Conservation (phyloP, 2,113 vertebrate genomes). For the Chinchilla lanigera region DNA sequence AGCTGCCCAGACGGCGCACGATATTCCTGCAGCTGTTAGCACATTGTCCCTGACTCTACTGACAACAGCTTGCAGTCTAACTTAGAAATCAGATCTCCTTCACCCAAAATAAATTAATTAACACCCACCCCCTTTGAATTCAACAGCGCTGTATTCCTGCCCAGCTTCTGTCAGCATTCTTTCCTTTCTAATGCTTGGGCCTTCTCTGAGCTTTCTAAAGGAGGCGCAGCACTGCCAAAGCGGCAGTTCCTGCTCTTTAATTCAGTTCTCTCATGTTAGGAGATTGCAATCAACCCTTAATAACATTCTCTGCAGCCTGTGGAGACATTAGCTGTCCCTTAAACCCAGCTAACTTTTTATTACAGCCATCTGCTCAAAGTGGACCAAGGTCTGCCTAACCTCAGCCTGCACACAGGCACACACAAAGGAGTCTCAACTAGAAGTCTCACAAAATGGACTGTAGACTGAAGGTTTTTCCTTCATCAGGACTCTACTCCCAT, state of each 20-base stretch:
- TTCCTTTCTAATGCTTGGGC: background rate
- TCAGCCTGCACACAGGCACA: background rate
- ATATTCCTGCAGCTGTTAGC: constrained; percentile 58
- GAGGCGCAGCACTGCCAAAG: background rate
- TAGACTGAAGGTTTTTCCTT: background rate
- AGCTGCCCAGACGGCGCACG: background rate
- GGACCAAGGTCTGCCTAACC: background rate
- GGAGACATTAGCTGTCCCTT: background rate
- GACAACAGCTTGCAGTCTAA: constrained; percentile 76
- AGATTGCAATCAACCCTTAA: constrained; percentile 70
- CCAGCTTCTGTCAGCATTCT: constrained; percentile 62
- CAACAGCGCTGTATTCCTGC: constrained; percentile 43
- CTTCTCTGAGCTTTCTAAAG: constrained; percentile 50
- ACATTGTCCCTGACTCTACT: constrained; percentile 34
- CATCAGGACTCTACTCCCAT: background rate
- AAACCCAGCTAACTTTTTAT: background rate
- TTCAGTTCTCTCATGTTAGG: constrained; percentile 50
- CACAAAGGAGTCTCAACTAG: background rate
- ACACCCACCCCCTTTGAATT: constrained; percentile 59
- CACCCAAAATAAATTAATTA: constrained; percentile 76
- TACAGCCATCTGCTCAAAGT: background rate
- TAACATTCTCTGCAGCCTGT: constrained; percentile 39
- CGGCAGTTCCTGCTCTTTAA: constrained; percentile 41
- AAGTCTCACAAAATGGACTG: background rate
- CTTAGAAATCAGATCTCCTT: constrained; percentile 75